Percentiles rank a stretch among this genome's conserved stretches.
These are phyloP conservation scores for Corythoichthys haematopterus DNA, from an alignment of 2,113 vertebrate genomes.

Conservation along the genomic window DNA sequence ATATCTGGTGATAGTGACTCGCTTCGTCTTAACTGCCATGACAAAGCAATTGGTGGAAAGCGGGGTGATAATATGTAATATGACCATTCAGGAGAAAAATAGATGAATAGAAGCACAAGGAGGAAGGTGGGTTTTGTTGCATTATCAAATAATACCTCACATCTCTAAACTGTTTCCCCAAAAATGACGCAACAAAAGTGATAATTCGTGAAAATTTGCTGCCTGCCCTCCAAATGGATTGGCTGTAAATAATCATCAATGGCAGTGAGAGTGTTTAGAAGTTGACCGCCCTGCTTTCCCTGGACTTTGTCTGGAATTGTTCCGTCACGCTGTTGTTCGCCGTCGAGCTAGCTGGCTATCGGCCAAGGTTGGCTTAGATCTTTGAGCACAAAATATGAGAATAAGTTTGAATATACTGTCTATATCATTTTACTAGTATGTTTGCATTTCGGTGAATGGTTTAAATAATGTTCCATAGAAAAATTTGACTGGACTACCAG, in stretches of 20 bases:
- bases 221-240: too few relatives aligned
- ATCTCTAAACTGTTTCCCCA: slow-evolving; percentile 15
- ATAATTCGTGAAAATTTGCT: too few relatives aligned
- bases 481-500: background rate
- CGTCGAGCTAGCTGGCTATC: background rate
- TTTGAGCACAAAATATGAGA: slow-evolving; percentile 2
- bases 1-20: slow-evolving; percentile 34
- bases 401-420: background rate
- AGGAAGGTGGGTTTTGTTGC: slow-evolving; percentile 16
- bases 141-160: slow-evolving; percentile 40
- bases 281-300: background rate
- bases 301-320: background rate
- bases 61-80: slow-evolving; percentile 10
- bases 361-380: slow-evolving; percentile 10
- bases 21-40: slow-evolving; percentile 45
- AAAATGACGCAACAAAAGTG: too few relatives aligned
- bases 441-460: background rate
- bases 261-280: background rate
- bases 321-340: background rate
- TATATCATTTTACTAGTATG: too few relatives aligned
- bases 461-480: background rate
- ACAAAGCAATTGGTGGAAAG: slow-evolving; percentile 26
- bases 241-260: too few relatives aligned
- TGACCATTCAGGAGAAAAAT: slow-evolving; percentile 48
- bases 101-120: slow-evolving; percentile 38